phyloP scores from a whole-genome alignment of 2,888 invertebrate species.

The Tenthredo amoena region DNA sequence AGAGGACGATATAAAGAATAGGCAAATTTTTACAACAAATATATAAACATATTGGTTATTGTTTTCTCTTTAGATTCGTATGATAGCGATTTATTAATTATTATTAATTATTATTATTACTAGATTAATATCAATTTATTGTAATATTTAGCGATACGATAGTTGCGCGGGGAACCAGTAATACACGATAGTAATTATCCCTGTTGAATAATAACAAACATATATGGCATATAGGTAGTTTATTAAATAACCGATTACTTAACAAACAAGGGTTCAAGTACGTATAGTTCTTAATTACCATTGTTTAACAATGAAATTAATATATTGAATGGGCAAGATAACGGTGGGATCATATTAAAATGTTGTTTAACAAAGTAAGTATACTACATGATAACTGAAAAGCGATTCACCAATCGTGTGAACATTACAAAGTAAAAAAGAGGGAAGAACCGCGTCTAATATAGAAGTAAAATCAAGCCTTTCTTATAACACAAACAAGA shows the following conservation, averaged over 20 bases:
- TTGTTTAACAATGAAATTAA: neutral
- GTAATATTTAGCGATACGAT: conserved; percentile 27
- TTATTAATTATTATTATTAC: conserved; percentile 41
- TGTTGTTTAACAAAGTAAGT: conserved; percentile 20
- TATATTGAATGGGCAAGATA: neutral
- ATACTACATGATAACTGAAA: neutral
- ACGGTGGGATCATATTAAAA: conserved; percentile 27
- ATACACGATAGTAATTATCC: neutral
- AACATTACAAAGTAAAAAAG: neutral
- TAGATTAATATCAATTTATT: conserved; percentile 34
- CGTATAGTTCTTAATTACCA: conserved; percentile 9
- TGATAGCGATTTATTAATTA: conserved; percentile 38
- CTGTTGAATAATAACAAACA: neutral
- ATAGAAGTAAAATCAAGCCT: neutral
- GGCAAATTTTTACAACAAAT: conserved; percentile 7
- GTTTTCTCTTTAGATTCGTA: conserved; percentile 35
- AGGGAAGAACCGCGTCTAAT: neutral
- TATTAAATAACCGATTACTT: conserved; percentile 28
- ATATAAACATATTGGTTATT: neutral
- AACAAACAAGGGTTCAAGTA: conserved; percentile 12
- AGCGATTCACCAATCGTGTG: neutral
- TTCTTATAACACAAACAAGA: neutral
- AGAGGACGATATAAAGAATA: neutral
- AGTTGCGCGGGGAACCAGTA: neutral
- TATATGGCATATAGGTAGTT: conserved; percentile 23